Evolutionary conservation across 2,797 vertebrate genomes (phyloP).

Genomic region (Sparidentex hasta): DNA sequence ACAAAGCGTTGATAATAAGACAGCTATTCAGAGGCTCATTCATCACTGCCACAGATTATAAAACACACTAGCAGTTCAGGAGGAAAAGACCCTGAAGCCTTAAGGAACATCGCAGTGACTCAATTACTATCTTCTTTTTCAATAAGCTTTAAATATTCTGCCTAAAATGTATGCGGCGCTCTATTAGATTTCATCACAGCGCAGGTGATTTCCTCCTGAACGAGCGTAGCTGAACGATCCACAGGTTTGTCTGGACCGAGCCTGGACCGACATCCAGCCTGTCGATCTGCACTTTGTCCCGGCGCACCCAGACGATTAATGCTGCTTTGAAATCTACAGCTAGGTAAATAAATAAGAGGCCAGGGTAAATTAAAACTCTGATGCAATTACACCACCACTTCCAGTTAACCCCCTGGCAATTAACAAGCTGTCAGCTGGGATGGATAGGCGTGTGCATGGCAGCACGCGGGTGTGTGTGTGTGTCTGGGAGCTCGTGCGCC

Average conservation of each 20-base stretch:
- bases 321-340: constrained; percentile 74
- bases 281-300: constrained; percentile 69
- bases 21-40: constrained; percentile 61
- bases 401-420: constrained; percentile 87
- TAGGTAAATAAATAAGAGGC: constrained; percentile 84
- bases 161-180: not conserved
- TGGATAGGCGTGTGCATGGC: constrained; percentile 69
- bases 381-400: constrained; percentile 88
- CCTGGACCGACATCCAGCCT: constrained; percentile 51
- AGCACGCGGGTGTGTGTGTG: constrained; percentile 42
- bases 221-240: constrained; percentile 19
- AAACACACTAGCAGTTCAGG: constrained; percentile 47
- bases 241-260: constrained; percentile 47
- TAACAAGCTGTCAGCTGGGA: constrained; percentile 84
- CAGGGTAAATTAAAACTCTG: constrained; percentile 83
- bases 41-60: constrained; percentile 69
- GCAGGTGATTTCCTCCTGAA: constrained; percentile 11
- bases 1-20: constrained; percentile 69
- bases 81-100: constrained; percentile 54
- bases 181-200: constrained; percentile 24
- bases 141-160: constrained; percentile 47
- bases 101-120: constrained; percentile 44
- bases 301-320: constrained; percentile 78
- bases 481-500: constrained; percentile 24
- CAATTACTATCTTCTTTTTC: constrained; percentile 48